Base-by-base conservation (phyloP, 1,140 invertebrate genomes). In the Drosophila kanapiae region DNA sequence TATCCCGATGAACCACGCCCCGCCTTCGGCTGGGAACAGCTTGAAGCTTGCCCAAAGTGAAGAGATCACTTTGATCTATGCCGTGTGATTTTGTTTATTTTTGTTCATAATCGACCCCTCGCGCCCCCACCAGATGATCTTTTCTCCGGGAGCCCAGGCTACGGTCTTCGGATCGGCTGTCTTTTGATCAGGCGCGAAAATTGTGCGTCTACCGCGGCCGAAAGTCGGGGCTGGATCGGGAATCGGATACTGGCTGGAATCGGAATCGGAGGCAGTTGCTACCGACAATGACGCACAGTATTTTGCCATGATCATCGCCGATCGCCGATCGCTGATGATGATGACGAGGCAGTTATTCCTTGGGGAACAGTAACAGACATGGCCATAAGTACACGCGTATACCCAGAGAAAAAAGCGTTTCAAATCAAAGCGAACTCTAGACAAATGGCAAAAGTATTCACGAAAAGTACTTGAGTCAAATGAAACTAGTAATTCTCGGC, bases 71-170 rank as follows among this genome's bases (percentile, higher is more conserved):
- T 90, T 90, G 85, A 90, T 90, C 85, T 90, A 48, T 38, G 68
- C 85, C 86, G 85, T 82, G 40, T 62, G 75, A 90, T 90, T 91
- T 91, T 90, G 85, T 90, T 90, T 90, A 90, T 90, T 90, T 90
- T 90, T 90, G 68, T 90, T 85, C 82, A 90, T 90, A 90, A 90
- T 90, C 86, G 75, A 80, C 61, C 76, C 77, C 35, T 29, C 72
- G 27, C 43, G 33, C 43, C 65, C 23, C 54, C 56, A 42, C 37
- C 60, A 58, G 76, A 63, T 72, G 68, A 71, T 81, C 58, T 67
- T 45, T 35, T 45, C n/a, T 14, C 27, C 18, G 35, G 47, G 13
- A 29, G 37, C 18, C 38, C 9, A 9, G 0, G n/a, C 40, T 31
- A 16, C 10, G 58, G 68, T 63, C 72, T 10, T 51, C 62, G 71